A percentile compares a stretch with the other conserved stretches of the same genome.
Conservation (phyloP, 2,888 invertebrate species). For the Leptopterna dolabrata region DNA sequence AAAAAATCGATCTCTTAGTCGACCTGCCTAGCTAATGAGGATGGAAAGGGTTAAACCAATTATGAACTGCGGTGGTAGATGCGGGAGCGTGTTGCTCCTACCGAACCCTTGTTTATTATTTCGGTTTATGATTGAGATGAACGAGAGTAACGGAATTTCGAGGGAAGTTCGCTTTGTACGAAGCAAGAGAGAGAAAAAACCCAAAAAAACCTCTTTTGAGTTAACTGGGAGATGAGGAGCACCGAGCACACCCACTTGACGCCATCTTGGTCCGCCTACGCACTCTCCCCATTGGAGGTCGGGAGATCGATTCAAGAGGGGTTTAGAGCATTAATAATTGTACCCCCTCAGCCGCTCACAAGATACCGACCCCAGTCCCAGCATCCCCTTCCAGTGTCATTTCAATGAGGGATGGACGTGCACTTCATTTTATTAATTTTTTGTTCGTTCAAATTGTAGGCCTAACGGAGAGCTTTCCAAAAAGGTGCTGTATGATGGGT, state of each 20-base stretch:
- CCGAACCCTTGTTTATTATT: neutral
- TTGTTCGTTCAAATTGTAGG: no score
- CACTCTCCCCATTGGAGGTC: conserved; percentile 1
- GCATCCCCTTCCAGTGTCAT: neutral
- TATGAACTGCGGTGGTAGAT: no score
- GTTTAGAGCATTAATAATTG: neutral
- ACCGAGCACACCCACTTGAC: neutral
- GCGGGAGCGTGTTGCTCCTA: no score
- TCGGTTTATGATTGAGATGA: neutral
- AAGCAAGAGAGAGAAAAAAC: neutral
- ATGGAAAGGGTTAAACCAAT: no score
- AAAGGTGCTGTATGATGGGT: no score
- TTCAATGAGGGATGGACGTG: neutral
- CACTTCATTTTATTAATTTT: no score
- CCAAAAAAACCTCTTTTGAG: neutral
- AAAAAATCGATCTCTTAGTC: no score
- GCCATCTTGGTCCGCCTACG: neutral
- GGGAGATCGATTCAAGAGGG: neutral
- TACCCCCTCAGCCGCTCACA: neutral
- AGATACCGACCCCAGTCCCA: neutral
- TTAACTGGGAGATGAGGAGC: neutral
- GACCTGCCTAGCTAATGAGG: no score
- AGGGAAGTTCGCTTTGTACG: neutral
- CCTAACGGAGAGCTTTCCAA: no score
- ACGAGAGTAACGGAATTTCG: neutral